Evolutionary conservation across 2,888 invertebrate genomes (phyloP), one percentile per base, ranked within the genome.

Genomic region (Pyrrhosoma nymphula): DNA sequence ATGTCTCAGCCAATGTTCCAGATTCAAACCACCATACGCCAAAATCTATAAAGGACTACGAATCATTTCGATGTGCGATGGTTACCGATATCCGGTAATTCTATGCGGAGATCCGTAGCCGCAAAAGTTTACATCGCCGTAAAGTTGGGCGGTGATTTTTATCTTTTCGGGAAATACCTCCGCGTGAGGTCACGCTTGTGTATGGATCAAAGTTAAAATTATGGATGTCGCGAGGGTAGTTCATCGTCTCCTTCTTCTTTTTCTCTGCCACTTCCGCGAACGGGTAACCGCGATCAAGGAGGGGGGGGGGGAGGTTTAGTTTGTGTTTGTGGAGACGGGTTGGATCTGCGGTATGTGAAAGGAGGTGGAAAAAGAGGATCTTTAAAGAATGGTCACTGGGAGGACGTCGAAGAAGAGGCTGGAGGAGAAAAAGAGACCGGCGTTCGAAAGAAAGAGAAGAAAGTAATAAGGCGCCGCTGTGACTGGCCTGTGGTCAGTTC

Each of bases 401-500:
- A 26, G 16, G 55, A 89, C 20, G 56, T 47, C 89, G 18, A 89
- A 55, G 55, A 0, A 55, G 55, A 56, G 90, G 30, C 10, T 10
- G 35, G 20, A 47, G 20, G 88, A 39, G 88, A 10, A 26, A 60
- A 39, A 35, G 39, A 18, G 39, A 23, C 55, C 26, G 90, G 35
- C 56, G n/a, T 6, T 4, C 23, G 60, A 55, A 88, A 90, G 60
- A 60, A 60, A 12, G 26, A 56, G 91, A 35, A 91, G 91, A 4
- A 63, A 63, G 39, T 39, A 60, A 56, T 60, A 91, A 26, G 63
- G 39, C 91, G 63, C 39, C 63, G 63, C 26, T 23, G 10, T 63
- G 63, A 63, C 63, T 26, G 75, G 75, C 39, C 69, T 20, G 93
- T 47, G 69, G 93, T 93, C 93, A 69, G 69, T 75, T 91, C 63